Evolutionary conservation across 2,888 invertebrate species (phyloP), one percentile per base, ranked within the genome.

Genomic region (Athetis lepigone): DNA sequence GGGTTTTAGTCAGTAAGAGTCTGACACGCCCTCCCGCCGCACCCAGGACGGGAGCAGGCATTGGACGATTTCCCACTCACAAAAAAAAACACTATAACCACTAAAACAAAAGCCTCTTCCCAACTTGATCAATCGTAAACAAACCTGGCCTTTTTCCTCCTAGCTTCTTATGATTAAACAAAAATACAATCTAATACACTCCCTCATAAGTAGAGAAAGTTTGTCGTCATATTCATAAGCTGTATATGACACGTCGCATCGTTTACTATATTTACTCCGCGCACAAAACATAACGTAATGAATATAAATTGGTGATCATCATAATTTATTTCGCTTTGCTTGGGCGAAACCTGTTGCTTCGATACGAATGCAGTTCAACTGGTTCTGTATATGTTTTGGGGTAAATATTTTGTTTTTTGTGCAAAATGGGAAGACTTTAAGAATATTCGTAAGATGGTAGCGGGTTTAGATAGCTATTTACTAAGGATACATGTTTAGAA

Each of bases 261-360:
- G 40, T 68, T 70, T 74, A 74, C 70, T 79, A 70, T 72, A 72
- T 75, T 75, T 58, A 63, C 50, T 63, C 51, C 45, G 67, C 59
- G 65, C 55, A 79, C 60, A 77, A 62, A 73, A 77, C 66, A 62
- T 58, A 58, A 51, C 62, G 61, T 74, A 80, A 78, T 78, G 78
- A 77, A 80, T 79, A 79, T 78, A 72, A 80, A 80, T 79, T 66
- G 78, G 73, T 80, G 64, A 78, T 75, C 59, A 72, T 70, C 75
- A 80, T 73, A 78, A 79, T 79, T 73, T 80, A 78, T 79, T 72
- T 67, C 56, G 50, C 47, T 68, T 61, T 47, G 58, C 75, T 67
- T 57, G 51, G 13, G 25, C 4, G 8, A 49, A 45, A 79, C 79
- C 73, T 79, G 79, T 79, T 79, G 79, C 81, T 70, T 72, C 37